phyloP scores from a whole-genome alignment of 2,888 invertebrate species.

The Flexamia atlantica region DNA sequence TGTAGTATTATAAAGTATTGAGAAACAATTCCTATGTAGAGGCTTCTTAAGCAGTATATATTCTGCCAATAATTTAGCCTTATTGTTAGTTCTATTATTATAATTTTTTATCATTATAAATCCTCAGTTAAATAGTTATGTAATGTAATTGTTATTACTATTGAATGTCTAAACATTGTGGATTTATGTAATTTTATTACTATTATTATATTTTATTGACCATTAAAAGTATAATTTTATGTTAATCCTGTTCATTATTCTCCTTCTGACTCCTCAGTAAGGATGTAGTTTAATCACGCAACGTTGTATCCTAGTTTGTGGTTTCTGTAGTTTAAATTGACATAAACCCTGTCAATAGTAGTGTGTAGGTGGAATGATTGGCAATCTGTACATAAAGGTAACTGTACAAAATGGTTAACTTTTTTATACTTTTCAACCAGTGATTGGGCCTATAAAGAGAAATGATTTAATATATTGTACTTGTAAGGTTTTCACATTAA shows the following conservation, averaged over 20 bases:
- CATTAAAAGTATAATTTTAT: conserved; percentile 40
- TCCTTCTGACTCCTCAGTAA: too few relatives aligned
- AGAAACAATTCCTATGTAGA: background rate
- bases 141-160: background rate
- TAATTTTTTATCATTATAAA: conserved; percentile 6
- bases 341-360: too few relatives aligned
- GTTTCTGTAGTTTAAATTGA: too few relatives aligned
- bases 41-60: background rate
- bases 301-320: too few relatives aligned
- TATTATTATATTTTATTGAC: conserved; percentile 36
- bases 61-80: background rate
- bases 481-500: too few relatives aligned
- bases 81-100: background rate
- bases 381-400: too few relatives aligned
- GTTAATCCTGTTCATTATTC: background rate
- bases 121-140: background rate
- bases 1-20: conserved; percentile 2
- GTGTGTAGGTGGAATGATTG: too few relatives aligned
- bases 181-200: conserved; percentile 2
- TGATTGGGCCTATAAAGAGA: too few relatives aligned
- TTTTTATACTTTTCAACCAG: too few relatives aligned
- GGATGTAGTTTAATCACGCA: too few relatives aligned
- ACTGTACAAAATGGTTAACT: too few relatives aligned
- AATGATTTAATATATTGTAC: too few relatives aligned
- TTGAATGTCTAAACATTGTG: conserved; percentile 24